Conservation (phyloP, 2,888 invertebrate species). For the Druceiella hillmani region DNA sequence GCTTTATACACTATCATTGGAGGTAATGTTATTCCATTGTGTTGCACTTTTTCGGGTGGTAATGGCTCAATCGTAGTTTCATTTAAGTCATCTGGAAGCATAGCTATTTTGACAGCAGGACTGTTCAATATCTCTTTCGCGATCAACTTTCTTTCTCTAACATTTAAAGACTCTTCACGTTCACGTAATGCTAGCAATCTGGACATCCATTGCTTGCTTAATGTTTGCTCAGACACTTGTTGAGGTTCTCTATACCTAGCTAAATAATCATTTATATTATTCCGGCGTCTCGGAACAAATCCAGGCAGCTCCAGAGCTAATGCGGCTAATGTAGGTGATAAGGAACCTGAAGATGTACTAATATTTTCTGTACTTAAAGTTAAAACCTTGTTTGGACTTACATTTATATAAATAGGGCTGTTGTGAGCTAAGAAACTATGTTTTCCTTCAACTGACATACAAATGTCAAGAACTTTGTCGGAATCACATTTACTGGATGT, state of each 20-base stretch:
- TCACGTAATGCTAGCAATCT: slow-evolving; percentile 47
- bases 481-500: slow-evolving; percentile 41
- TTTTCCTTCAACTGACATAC: slow-evolving; percentile 33
- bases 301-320: slow-evolving; percentile 46
- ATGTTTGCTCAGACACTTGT: slow-evolving; percentile 48
- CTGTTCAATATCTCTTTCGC: slow-evolving; percentile 43
- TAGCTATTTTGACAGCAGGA: slow-evolving; percentile 33
- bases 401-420: slow-evolving; percentile 41
- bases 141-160: slow-evolving; percentile 44
- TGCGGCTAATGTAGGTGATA: slow-evolving; percentile 45
- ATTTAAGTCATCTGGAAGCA: neutral
- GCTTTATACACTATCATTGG: slow-evolving; percentile 31
- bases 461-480: slow-evolving; percentile 39
- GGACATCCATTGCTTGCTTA: slow-evolving; percentile 53
- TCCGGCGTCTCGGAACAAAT: slow-evolving; percentile 41
- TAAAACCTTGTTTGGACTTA: slow-evolving; percentile 23
- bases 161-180: slow-evolving; percentile 47
- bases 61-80: slow-evolving; percentile 27
- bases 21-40: slow-evolving; percentile 43
- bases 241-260: slow-evolving; percentile 38
- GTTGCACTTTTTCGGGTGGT: slow-evolving; percentile 24
- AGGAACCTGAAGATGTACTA: slow-evolving; percentile 28
- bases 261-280: slow-evolving; percentile 32
- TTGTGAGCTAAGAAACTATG: slow-evolving; percentile 31
- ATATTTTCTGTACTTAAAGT: slow-evolving; percentile 25